Evolutionary conservation across 1,140 invertebrate species (phyloP).

Genomic region (Papilio xuthus): DNA sequence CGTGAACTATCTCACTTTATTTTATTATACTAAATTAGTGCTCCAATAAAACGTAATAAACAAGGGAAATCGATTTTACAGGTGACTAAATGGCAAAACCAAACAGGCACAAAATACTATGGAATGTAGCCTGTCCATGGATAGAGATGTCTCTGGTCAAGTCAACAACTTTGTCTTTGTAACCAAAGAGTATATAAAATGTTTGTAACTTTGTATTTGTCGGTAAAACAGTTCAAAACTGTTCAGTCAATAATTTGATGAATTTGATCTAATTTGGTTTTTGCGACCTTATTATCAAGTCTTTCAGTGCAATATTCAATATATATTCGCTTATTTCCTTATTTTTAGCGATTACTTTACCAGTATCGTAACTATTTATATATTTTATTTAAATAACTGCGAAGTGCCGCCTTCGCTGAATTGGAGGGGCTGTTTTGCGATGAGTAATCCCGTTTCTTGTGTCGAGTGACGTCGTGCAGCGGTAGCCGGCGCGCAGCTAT

Average conservation of each 20-base stretch:
- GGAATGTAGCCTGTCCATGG: neutral
- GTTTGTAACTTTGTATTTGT: slow-evolving; percentile 33
- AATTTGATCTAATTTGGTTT: slow-evolving; percentile 30
- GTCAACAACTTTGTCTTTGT: neutral
- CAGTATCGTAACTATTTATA: slow-evolving; percentile 29
- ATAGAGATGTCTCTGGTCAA: slow-evolving; percentile 9
- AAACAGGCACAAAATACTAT: neutral
- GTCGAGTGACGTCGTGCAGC: slow-evolving; percentile 76
- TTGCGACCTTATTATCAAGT: neutral
- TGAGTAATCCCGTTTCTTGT: slow-evolving; percentile 76
- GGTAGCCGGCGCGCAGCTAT: slow-evolving; percentile 58
- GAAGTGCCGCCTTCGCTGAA: slow-evolving; percentile 54
- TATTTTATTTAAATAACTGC: slow-evolving; percentile 41
- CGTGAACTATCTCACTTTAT: no score
- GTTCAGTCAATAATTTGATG: slow-evolving; percentile 55
- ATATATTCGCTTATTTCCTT: neutral
- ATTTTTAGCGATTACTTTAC: slow-evolving; percentile 6
- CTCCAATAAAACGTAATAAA: no score
- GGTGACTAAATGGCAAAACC: neutral
- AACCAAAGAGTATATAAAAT: no score
- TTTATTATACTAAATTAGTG: no score
- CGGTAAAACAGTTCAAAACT: slow-evolving; percentile 55
- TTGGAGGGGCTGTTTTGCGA: slow-evolving; percentile 56
- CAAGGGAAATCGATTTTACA: no score
- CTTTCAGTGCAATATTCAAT: neutral